These are phyloP conservation scores for Megaceryle torquata DNA, from an alignment of 2,113 vertebrate species.

Conservation along the genomic window DNA sequence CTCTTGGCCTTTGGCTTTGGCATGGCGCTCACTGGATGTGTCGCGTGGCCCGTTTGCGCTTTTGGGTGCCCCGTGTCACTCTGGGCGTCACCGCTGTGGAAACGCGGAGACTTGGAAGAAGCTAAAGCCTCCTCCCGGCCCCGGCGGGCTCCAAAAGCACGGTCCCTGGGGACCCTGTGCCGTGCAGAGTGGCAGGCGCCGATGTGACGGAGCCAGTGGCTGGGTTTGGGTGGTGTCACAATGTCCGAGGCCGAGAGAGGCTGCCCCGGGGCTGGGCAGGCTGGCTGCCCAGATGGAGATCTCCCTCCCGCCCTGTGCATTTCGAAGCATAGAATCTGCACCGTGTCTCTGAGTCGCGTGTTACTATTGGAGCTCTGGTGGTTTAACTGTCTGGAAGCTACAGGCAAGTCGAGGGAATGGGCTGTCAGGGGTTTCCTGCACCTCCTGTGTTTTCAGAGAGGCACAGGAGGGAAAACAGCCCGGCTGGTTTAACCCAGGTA, in stretches of 20 bases:
- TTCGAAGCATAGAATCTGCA: rapidly evolving
- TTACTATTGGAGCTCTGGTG: not conserved
- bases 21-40: not conserved
- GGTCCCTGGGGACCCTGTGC: not conserved
- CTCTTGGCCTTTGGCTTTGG: not conserved
- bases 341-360: rapidly evolving
- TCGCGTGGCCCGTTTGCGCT: not conserved
- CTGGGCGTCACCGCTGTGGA: not conserved
- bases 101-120: not conserved
- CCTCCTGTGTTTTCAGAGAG: not conserved
- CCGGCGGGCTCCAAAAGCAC: not conserved
- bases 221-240: not conserved
- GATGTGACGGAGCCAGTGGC: rapidly evolving
- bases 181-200: not conserved
- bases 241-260: rapidly evolving
- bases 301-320: not conserved
- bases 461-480: not conserved
- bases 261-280: not conserved
- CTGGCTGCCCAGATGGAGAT: not conserved
- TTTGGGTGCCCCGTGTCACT: not conserved
- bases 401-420: rapidly evolving
- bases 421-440: not conserved
- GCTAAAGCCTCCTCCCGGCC: not conserved
- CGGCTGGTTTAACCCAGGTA: not conserved
- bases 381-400: not conserved